Base-by-base conservation (phyloP, 2,888 invertebrate genomes). In the Eupithecia vulgata region DNA sequence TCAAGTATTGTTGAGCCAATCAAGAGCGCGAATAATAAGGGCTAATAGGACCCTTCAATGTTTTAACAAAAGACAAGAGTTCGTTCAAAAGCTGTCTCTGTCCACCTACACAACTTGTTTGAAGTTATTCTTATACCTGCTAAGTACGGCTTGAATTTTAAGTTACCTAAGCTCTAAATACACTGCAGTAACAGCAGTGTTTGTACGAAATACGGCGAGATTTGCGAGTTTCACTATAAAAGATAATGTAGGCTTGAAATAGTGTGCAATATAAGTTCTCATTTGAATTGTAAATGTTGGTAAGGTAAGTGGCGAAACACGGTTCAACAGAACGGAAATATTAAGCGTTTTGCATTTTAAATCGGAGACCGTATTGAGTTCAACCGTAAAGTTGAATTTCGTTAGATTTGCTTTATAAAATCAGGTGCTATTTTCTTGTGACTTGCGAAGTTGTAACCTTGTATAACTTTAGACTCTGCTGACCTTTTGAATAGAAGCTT, bases 341-440 rank as follows among this genome's bases (percentile, higher is more conserved):
- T 75, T 72, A 62, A 70, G 57, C 72, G 72, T 75, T 75, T 75
- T 75, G 70, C 72, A 72, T 75, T 75, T 75, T 70, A 72, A 72
- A 70, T 75, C 72, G 40, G 75, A 57, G 67, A 62, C 68, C 62
- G 52, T 66, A 66, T 69, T 67, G 25, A 62, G 61, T 71, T 74
- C 67, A 64, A 52, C 40, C 25, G 71, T 30, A 8, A 45, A 67
- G 48, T 68, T 67, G 40, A 68, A 70, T 73, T 73, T 25, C 64
- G 64, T 68, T 59, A 48, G 21, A 59, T 68, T 73, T 61, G 57
- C 66, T 68, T 68, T 71, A 74, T 71, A 74, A 74, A 74, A 74
- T 71, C 74, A 74, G 67, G n/a, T 66, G 37, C 45, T 52, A 71
- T 74, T 71, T 57, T 68, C 59, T 45, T 71, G 35, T 17, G 35